A percentile compares a stretch with the other conserved stretches of the same genome.
Evolutionary conservation across 1,140 invertebrate species (phyloP).

Genomic region (Hycleus cichorii): DNA sequence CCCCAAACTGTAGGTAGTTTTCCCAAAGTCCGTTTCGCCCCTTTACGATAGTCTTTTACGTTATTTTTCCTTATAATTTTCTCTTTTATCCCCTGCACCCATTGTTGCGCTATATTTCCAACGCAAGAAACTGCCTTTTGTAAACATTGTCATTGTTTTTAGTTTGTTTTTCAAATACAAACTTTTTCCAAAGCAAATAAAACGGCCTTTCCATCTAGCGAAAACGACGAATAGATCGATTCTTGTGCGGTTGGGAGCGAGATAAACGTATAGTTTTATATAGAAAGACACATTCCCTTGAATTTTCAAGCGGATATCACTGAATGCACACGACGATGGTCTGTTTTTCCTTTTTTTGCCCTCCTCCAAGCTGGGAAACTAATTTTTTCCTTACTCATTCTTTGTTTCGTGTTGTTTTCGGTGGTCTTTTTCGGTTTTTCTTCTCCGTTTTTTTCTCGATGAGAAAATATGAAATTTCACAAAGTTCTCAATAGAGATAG

Average conservation of each 20-base stretch:
- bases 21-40: too few species aligned
- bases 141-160: slow-evolving; percentile 29
- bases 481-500: not conserved
- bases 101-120: not conserved
- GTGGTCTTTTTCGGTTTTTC: not conserved
- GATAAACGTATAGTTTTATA: not conserved
- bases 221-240: slow-evolving; percentile 13
- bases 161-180: slow-evolving; percentile 32
- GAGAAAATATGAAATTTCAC: not conserved
- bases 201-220: slow-evolving; percentile 14
- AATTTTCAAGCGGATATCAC: slow-evolving; percentile 33
- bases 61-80: not conserved
- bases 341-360: slow-evolving; percentile 9
- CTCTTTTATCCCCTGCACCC: too few species aligned
- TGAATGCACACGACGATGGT: slow-evolving; percentile 7
- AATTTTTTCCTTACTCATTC: not conserved
- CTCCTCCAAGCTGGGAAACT: not conserved
- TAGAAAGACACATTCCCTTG: slow-evolving; percentile 27
- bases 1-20: too few species aligned
- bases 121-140: slow-evolving; percentile 17
- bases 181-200: slow-evolving; percentile 32
- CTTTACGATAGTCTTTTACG: too few species aligned
- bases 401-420: not conserved
- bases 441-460: not conserved
- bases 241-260: slow-evolving; percentile 1